These are phyloP conservation scores for Eudasyphora cyanicolor DNA, from an alignment of 2,888 invertebrate genomes.

Conservation along the genomic window DNA sequence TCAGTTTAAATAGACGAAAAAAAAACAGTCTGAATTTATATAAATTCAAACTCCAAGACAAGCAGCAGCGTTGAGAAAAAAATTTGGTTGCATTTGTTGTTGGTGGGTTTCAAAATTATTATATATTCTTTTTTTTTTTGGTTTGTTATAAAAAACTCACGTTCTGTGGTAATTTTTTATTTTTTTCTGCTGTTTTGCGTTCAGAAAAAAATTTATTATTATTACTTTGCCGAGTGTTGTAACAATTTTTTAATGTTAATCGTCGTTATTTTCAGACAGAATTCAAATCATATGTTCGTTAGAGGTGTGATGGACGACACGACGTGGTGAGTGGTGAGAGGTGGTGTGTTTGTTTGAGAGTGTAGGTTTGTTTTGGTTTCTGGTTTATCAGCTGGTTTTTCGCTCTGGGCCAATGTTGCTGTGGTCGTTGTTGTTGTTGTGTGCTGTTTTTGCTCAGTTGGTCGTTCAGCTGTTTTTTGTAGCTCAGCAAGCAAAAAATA, in stretches of 20 bases:
- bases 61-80: too few species aligned
- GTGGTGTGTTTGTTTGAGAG: neutral
- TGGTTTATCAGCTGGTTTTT: conserved; percentile 19
- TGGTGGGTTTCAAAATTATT: conserved; percentile 16
- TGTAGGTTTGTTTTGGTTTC: conserved; percentile 17
- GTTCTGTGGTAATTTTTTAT: conserved; percentile 51
- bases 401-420: conserved; percentile 2
- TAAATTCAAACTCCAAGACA: conserved; percentile 31
- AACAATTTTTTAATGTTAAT: conserved; percentile 47
- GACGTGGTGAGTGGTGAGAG: too few species aligned
- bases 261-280: neutral
- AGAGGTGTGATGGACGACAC: neutral
- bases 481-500: neutral
- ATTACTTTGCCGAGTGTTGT: conserved; percentile 15
- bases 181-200: neutral
- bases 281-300: conserved; percentile 13
- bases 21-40: conserved; percentile 34
- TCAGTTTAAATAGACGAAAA: neutral
- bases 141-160: conserved; percentile 54
- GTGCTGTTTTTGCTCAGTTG: too few species aligned
- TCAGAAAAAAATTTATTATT: conserved; percentile 17
- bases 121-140: conserved; percentile 32
- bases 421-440: conserved; percentile 2
- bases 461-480: neutral
- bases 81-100: conserved; percentile 6